These are phyloP conservation scores for Pantherophis guttatus DNA, from an alignment of 2,113 vertebrate species.

Conservation along the genomic window DNA sequence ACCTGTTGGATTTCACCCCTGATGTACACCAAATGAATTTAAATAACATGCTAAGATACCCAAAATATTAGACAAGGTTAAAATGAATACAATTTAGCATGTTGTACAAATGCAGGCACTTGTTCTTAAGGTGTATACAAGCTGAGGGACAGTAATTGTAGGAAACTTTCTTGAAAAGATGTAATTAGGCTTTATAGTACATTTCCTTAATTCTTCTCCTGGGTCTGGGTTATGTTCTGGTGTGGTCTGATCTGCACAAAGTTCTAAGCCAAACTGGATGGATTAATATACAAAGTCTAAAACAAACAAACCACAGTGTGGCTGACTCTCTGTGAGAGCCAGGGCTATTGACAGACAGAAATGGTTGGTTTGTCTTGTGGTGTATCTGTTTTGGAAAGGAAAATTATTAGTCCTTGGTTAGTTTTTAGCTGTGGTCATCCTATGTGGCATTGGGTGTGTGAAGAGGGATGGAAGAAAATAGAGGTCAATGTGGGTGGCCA, in stretches of 20 bases:
- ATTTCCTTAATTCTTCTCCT: background rate
- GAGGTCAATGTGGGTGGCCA: background rate
- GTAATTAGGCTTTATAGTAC: background rate
- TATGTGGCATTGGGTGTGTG: background rate
- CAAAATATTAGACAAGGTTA: background rate
- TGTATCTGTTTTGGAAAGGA: background rate
- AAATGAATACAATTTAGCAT: background rate
- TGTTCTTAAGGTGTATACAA: background rate
- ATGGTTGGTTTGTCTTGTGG: background rate
- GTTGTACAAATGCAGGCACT: background rate
- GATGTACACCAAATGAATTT: background rate
- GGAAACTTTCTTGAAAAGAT: background rate
- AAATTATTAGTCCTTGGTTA: background rate
- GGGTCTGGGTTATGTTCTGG: background rate
- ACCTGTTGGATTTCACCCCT: too few species aligned
- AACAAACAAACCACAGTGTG: background rate
- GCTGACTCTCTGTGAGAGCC: background rate
- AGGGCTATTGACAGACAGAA: background rate
- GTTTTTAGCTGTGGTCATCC: background rate
- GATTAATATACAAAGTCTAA: background rate
- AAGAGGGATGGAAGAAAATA: background rate
- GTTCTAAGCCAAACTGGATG: background rate
- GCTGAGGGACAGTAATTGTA: background rate
- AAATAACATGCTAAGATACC: background rate
- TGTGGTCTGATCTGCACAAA: background rate